Conservation (phyloP, 2,113 vertebrate genomes). For the Platycercus adscitus region DNA sequence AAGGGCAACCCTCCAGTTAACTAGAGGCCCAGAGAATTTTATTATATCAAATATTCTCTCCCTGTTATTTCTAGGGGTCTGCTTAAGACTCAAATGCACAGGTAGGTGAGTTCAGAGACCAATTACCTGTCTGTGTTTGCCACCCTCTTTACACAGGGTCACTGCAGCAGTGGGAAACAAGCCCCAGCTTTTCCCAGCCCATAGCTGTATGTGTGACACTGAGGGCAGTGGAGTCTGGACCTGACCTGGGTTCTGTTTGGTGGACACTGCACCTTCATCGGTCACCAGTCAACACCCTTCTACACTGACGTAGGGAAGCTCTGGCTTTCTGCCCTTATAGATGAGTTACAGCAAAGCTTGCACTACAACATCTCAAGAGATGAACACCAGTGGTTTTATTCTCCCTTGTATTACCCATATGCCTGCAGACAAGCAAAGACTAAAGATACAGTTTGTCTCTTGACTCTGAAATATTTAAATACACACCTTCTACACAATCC, state of each 20-base stretch:
- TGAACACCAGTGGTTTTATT: neutral
- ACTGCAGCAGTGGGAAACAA: neutral
- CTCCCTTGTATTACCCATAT: neutral
- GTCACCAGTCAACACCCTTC: neutral
- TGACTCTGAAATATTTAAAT: conserved; percentile 56
- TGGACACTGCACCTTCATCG: neutral
- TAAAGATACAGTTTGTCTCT: conserved; percentile 2
- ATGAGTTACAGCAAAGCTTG: neutral
- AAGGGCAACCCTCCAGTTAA: neutral
- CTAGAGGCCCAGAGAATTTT: neutral
- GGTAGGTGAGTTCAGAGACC: neutral
- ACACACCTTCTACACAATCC: neutral
- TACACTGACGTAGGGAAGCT: neutral
- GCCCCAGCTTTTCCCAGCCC: neutral
- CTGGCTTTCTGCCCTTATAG: neutral
- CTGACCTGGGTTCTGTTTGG: neutral
- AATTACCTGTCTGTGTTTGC: neutral
- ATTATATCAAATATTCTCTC: neutral
- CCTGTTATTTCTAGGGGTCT: neutral
- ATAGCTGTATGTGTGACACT: neutral
- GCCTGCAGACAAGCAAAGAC: neutral
- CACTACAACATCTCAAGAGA: neutral
- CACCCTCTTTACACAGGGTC: neutral
- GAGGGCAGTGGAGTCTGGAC: accelerated
- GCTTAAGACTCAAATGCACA: neutral